Evolutionary conservation across 2,888 invertebrate species (phyloP).

Genomic region (Clitarchus hookeri): DNA sequence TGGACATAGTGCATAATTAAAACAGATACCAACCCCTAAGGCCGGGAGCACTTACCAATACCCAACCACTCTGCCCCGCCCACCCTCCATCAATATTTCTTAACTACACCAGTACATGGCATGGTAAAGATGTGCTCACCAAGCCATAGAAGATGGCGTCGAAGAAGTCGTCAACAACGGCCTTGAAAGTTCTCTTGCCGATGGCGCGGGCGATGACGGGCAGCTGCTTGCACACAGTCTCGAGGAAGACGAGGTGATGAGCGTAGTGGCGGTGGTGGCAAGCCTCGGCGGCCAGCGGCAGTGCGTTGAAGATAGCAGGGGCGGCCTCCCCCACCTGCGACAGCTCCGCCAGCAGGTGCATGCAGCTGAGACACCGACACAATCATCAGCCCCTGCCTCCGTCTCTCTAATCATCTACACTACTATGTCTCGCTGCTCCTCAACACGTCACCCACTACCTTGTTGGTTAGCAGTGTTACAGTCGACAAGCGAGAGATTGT

Average conservation of each 20-base stretch:
- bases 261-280: conserved; percentile 55
- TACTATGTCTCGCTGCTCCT: too few species aligned
- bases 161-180: conserved; percentile 56
- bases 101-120: too few species aligned
- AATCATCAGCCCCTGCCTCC: too few species aligned
- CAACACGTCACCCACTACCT: too few species aligned
- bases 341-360: conserved; percentile 55
- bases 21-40: too few species aligned
- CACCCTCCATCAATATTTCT: too few species aligned
- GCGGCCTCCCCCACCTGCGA: conserved; percentile 51
- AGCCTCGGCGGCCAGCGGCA: conserved; percentile 55
- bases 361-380: conserved; percentile 51
- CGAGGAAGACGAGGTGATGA: conserved; percentile 57
- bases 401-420: too few species aligned
- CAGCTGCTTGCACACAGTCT: conserved; percentile 58
- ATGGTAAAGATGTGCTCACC: conserved; percentile 50
- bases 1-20: too few species aligned
- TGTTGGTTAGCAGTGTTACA: too few species aligned
- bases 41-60: too few species aligned
- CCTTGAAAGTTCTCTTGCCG: conserved; percentile 58
- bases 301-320: conserved; percentile 49
- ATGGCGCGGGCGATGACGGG: conserved; percentile 56
- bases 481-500: too few species aligned
- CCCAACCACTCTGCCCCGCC: too few species aligned
- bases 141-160: conserved; percentile 58